Evolutionary conservation across 2,888 invertebrate species (phyloP), one percentile per base, ranked within the genome.

Genomic region (Leucania comma): DNA sequence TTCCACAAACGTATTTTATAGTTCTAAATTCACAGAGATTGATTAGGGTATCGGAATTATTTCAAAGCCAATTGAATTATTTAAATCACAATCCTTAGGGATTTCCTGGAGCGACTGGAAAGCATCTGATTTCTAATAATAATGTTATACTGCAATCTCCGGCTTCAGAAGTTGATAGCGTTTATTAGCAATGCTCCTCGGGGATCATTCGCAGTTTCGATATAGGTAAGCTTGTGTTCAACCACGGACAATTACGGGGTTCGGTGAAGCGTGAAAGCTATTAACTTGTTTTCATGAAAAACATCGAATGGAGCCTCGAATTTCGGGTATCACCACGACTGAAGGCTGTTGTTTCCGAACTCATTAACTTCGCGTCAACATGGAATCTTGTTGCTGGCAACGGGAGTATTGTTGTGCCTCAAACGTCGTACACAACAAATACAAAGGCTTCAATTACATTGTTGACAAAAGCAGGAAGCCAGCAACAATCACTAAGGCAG

Each of bases 301-400:
- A 48, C 29, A 64, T 63, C 3, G 58, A 54, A 57, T 57, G 24
- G 60, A 76, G 58, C 53, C 24, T n/a, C n/a, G 17, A 63, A 53
- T 66, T 77, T 60, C 20, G 54, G 60, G 3, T 64, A 46, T 22
- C 56, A 35, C 12, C 14, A 26, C n/a, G 9, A 58, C 50, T 61
- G 29, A 42, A 51, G 59, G 20, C 42, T 53, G 56, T 72, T 75
- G 68, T 68, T 74, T 57, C 53, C 48, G n/a, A 82, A 68, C 69
- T 69, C 68, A 75, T 82, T 82, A 58, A 72, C 62, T 57, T 38
- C 59, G 62, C 50, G 68, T 72, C 75, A 57, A 56, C 38, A 54
- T 64, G 38, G 69, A 56, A 72, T 83, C 68, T 60, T 53, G 32
- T 29, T 66, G 50, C 38, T 64, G n/a, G 51, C 22, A 63, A 54